Base-by-base conservation (phyloP, 1,140 invertebrate genomes). In the Heliconius hermathena region DNA sequence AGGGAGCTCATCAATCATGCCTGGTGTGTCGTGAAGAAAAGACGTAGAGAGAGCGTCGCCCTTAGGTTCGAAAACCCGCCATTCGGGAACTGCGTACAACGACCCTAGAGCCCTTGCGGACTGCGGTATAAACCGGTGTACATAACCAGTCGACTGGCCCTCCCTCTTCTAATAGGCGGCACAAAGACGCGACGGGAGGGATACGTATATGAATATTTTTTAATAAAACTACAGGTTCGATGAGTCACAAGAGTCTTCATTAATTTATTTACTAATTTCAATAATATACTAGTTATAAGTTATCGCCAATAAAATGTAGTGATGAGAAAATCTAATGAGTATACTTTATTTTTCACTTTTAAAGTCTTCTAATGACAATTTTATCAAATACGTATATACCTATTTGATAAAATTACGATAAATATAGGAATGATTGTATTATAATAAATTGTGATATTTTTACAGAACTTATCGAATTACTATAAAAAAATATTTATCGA, bases 61-160 rank as follows among this genome's bases (percentile, higher is more conserved):
- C 90, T 88, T 79, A n/a, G 36, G 84, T 86, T 88, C 87, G 85
- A 87, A 85, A 85, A 82, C 85, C 82, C 83, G 85, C 74, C 83
- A 83, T 81, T 85, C 80, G 87, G 84, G 82, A 90, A 83, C 79
- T 74, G 84, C 88, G 91, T 89, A 81, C 91, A 91, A 88, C 88
- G 89, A 92, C 91, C 91, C 83, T 83, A 80, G 66, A 86, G 89
- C 86, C 90, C 88, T 89, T 88, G 80, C 74, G 78, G 79, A 36
- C 72, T 77, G 79, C 83, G 84, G 84, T 88, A 87, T 87, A 84
- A 83, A 87, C 85, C 85, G 83, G 85, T 84, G 87, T 90, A 86
- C 82, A 80, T 81, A 83, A 74, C 74, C 80, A 76, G 77, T 82
- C 79, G 78, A 84, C 82, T 81, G 83, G 82, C 82, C 82, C 79